A percentile compares a stretch with the other conserved stretches of the same genome.
Conservation (phyloP, 2,888 invertebrate species). For the Micropterix aruncella region DNA sequence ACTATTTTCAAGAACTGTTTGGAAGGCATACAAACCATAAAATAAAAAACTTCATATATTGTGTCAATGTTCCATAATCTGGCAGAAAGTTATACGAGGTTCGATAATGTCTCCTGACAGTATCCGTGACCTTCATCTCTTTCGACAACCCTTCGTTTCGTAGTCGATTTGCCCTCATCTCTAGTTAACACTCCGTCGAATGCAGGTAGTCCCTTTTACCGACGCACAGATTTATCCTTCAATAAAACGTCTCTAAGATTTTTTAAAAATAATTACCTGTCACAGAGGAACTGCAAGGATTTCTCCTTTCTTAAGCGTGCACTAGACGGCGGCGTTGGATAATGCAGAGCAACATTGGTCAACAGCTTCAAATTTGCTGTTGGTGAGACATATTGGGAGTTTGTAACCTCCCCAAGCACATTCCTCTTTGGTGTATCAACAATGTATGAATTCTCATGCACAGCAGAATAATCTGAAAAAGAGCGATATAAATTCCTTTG, state of each 20-base stretch:
- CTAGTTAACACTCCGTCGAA: too few relatives aligned
- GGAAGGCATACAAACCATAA: too few relatives aligned
- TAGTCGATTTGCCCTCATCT: too few relatives aligned
- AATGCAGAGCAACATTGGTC: conserved; percentile 45
- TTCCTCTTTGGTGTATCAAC: conserved; percentile 33
- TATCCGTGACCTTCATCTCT: too few relatives aligned
- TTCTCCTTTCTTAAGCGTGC: conserved; percentile 41
- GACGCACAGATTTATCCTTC: neutral
- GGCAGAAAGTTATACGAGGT: too few relatives aligned
- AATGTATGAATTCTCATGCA: neutral
- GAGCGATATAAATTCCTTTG: too few relatives aligned
- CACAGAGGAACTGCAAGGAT: conserved; percentile 43
- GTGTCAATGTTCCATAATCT: too few relatives aligned
- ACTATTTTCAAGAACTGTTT: too few relatives aligned
- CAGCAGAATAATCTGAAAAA: neutral
- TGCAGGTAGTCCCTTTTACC: too few relatives aligned
- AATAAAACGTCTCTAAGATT: neutral
- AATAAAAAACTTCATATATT: too few relatives aligned
- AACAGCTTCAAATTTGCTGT: conserved; percentile 53
- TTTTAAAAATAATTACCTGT: conserved; percentile 28
- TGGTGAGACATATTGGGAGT: conserved; percentile 43
- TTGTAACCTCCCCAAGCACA: conserved; percentile 40
- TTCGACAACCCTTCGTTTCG: too few relatives aligned
- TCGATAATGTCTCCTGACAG: too few relatives aligned
- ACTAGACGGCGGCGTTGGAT: conserved; percentile 36